Evolutionary conservation across 2,113 vertebrate genomes (phyloP).

Genomic region (Sus scrofa): DNA sequence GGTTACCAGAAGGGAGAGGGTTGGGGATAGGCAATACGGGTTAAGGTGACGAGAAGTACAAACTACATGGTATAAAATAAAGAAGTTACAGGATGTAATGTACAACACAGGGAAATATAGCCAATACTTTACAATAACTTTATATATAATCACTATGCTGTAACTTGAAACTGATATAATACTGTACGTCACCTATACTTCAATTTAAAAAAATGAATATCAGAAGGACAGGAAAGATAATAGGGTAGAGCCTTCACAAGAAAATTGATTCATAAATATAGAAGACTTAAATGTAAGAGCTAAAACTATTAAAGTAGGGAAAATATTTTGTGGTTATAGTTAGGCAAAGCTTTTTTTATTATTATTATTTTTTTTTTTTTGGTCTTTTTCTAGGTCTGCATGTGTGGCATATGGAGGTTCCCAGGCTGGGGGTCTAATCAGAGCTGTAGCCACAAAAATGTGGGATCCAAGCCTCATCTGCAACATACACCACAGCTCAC

Average conservation of each 20-base stretch:
- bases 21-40: background rate
- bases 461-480: no score
- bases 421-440: no score
- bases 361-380: no score
- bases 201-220: background rate
- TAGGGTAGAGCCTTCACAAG: background rate
- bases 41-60: background rate
- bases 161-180: background rate
- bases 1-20: background rate
- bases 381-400: no score
- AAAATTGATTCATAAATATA: background rate
- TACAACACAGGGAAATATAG: rapidly evolving
- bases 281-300: background rate
- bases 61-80: background rate
- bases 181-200: no score
- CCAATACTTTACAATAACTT: background rate
- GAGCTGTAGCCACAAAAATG: no score
- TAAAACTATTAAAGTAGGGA: background rate
- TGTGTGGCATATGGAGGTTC: no score
- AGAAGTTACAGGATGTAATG: background rate
- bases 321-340: background rate
- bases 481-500: no score
- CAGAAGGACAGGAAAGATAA: background rate
- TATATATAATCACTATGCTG: background rate
- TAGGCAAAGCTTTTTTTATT: constrained; percentile 5